Percentiles rank a stretch among this genome's conserved stretches.
These are phyloP conservation scores for Labeo rohita DNA, from an alignment of 2,113 vertebrate genomes.

Conservation along the genomic window DNA sequence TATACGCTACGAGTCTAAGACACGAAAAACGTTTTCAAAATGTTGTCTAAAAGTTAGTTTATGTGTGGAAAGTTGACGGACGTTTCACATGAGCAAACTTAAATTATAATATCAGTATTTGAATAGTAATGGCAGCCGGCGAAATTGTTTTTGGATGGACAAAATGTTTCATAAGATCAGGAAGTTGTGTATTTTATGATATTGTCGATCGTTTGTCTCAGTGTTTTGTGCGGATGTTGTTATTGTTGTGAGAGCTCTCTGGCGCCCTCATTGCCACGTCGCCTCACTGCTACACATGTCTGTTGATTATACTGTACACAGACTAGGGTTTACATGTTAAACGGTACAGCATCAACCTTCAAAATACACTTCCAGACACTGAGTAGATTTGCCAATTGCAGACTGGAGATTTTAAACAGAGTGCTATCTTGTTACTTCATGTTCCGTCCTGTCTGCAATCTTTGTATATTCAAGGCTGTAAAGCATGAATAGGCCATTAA, in stretches of 20 bases:
- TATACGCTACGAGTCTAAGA: neutral
- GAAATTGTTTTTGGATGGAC: neutral
- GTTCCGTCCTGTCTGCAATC: neutral
- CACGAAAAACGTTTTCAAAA: neutral
- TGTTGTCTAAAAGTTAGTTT: neutral
- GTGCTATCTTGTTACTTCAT: neutral
- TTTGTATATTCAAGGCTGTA: neutral
- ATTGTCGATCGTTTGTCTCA: neutral
- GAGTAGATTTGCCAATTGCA: neutral
- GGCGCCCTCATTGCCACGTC: constrained; percentile 44
- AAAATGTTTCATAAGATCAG: neutral
- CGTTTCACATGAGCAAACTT: neutral
- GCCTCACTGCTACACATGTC: neutral
- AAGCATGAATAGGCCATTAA: neutral
- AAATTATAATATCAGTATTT: neutral
- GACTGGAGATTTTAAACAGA: neutral
- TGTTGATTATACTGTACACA: neutral
- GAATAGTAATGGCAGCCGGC: neutral
- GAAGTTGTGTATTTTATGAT: neutral
- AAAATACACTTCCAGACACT: neutral
- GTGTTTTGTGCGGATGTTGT: constrained; percentile 11
- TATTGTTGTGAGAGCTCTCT: constrained; percentile 33
- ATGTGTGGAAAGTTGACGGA: neutral
- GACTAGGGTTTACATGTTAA: neutral
- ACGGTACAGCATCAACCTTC: neutral